Conservation (phyloP, 2,797 vertebrate genomes). For the Octomys mimax region DNA sequence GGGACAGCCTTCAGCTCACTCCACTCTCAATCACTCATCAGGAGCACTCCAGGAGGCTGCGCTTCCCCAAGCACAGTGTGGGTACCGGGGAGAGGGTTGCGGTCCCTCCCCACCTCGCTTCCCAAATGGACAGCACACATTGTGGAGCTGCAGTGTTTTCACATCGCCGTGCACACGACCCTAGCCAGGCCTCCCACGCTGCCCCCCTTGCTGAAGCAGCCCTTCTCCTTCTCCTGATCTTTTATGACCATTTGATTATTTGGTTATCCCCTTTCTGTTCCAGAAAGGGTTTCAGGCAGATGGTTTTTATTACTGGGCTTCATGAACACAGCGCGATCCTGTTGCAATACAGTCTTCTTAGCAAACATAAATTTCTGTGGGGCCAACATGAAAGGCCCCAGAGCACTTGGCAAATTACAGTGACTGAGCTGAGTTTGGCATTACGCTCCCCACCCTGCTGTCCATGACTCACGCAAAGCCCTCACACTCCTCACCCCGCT, state of each 20-base stretch:
- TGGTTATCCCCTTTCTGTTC: constrained; percentile 57
- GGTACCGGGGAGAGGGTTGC: not conserved
- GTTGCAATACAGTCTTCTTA: not conserved
- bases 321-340: constrained; percentile 22
- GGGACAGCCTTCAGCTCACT: not conserved
- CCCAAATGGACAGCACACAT: rapidly evolving
- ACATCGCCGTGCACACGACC: not conserved
- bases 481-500: rapidly evolving
- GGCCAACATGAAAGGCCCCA: constrained; percentile 10
- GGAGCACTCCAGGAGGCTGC: rapidly evolving
- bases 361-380: constrained; percentile 28
- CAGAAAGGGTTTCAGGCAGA: constrained; percentile 59
- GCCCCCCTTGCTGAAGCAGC: not conserved
- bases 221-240: not conserved
- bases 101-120: rapidly evolving
- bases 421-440: not conserved
- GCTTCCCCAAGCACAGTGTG: not conserved
- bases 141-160: not conserved
- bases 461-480: not conserved
- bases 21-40: rapidly evolving
- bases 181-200: no score
- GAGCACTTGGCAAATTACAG: not conserved
- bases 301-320: constrained; percentile 65
- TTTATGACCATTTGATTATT: constrained; percentile 58
- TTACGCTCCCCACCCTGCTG: not conserved